Base-by-base conservation (phyloP, 2,888 invertebrate genomes). In the Aleiodes leptofemur region DNA sequence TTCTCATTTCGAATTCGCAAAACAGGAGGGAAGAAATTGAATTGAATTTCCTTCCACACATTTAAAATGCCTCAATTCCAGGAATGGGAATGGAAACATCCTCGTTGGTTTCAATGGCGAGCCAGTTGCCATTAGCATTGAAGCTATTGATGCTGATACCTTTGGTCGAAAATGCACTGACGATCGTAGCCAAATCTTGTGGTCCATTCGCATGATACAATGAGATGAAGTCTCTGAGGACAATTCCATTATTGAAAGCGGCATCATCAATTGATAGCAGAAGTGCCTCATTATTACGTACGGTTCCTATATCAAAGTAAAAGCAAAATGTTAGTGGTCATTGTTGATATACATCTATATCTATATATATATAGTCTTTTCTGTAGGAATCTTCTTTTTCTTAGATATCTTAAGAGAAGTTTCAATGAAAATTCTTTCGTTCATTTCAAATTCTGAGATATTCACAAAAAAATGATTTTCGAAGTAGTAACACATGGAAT, bases 241-340 rank as follows among this genome's bases (percentile, higher is more conserved):
- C 76, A 53, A 90, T 82, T 38, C 89, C 90, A 55, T 86, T 84
- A 13, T 80, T 78, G 64, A 90, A 90, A 2, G 79, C 78, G 0
- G 88, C 86, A 16, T 89, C 87, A 77, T 90, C 88, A 50, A 90
- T 82, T 0, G 88, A 85, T 23, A 90, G 74, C 16, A 90, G 76
- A n/a, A 90, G 77, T 3, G 84, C 79, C 55, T 87, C 83, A 29
- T 86, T 86, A 56, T 85, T 86, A 38, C 86, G 82, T 9, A 90
- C 83, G 1, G 90, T 89, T 59, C 90, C 90, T 90, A 77, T 29
- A 9, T 11, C 72, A 76, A 64, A 55, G 72, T 23, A 51, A 61
- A 76, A 59, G 6, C 9, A 56, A 29, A 31, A 53, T 51, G 51
- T 71, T 29, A 53, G 38, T 51, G n/a, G 13, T 23, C 9, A 16